phyloP scores from a whole-genome alignment of 1,140 invertebrate species.

The Caenorhabditis brenneri region DNA sequence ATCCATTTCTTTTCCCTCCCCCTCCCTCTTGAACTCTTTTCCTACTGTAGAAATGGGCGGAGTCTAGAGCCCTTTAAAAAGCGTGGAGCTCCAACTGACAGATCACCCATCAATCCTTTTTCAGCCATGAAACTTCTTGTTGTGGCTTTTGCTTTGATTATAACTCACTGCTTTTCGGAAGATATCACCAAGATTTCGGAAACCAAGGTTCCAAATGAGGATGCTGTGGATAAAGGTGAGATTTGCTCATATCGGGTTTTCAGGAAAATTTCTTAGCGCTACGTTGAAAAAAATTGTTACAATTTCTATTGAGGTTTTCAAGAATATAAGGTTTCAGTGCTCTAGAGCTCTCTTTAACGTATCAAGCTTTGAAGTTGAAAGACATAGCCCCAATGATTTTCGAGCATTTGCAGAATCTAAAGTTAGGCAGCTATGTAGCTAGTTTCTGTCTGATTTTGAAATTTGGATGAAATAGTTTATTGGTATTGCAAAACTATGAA shows the following conservation, averaged over 20 bases:
- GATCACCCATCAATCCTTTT: neutral
- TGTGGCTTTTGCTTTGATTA: neutral
- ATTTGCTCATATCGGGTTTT: neutral
- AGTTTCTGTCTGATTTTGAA: no score
- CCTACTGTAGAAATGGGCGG: neutral
- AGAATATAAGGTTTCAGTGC: no score
- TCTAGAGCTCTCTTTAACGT: no score
- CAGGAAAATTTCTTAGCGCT: no score
- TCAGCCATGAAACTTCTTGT: neutral
- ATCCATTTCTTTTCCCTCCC: neutral
- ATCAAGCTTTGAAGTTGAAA: no score
- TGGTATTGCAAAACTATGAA: no score
- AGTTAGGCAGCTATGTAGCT: no score
- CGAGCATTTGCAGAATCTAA: no score
- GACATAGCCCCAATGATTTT: no score
- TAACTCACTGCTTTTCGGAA: neutral
- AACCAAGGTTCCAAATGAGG: neutral
- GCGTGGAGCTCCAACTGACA: neutral
- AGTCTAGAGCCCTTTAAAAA: neutral
- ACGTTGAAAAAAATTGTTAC: no score
- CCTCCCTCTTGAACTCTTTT: neutral
- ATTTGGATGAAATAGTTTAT: no score
- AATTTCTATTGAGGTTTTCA: no score
- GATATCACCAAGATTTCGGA: constrained; percentile 7
- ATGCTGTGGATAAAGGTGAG: neutral